Conservation (phyloP, 1,140 invertebrate species). For the Wasmannia auropunctata region DNA sequence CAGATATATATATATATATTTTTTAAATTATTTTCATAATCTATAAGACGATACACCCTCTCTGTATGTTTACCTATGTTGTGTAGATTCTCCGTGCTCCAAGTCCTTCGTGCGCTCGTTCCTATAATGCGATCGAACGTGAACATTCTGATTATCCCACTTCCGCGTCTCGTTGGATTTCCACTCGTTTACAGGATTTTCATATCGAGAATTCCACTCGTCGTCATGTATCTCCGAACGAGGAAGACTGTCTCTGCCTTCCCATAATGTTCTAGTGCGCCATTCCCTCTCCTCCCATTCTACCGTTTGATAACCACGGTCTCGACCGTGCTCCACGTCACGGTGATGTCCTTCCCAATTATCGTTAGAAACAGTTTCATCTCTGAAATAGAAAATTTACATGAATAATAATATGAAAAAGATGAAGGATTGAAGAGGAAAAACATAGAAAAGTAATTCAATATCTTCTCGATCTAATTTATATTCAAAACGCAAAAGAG, state of each 20-base stretch:
- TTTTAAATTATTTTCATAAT: neutral
- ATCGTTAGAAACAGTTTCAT: conserved; percentile 78
- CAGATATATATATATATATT: neutral
- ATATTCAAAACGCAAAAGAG: neutral
- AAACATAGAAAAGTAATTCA: neutral
- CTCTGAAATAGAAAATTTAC: conserved; percentile 60
- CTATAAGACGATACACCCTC: neutral
- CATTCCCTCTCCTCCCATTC: conserved; percentile 85
- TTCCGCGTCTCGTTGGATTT: conserved; percentile 82
- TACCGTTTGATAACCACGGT: conserved; percentile 74
- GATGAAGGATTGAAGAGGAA: neutral
- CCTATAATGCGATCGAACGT: conserved; percentile 80
- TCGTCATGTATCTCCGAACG: conserved; percentile 82
- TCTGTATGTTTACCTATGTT: conserved; percentile 58
- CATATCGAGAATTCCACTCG: conserved; percentile 81
- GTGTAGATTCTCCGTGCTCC: conserved; percentile 73
- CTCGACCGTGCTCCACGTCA: conserved; percentile 79
- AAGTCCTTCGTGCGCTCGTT: conserved; percentile 82
- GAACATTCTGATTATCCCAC: conserved; percentile 82
- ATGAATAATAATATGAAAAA: neutral
- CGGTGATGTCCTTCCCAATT: conserved; percentile 82
- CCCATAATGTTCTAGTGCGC: conserved; percentile 80
- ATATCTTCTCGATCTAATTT: neutral
- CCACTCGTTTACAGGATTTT: conserved; percentile 81
- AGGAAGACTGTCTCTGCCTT: conserved; percentile 81